Evolutionary conservation across 1,140 invertebrate species (phyloP).

Genomic region (Drusus annulatus): DNA sequence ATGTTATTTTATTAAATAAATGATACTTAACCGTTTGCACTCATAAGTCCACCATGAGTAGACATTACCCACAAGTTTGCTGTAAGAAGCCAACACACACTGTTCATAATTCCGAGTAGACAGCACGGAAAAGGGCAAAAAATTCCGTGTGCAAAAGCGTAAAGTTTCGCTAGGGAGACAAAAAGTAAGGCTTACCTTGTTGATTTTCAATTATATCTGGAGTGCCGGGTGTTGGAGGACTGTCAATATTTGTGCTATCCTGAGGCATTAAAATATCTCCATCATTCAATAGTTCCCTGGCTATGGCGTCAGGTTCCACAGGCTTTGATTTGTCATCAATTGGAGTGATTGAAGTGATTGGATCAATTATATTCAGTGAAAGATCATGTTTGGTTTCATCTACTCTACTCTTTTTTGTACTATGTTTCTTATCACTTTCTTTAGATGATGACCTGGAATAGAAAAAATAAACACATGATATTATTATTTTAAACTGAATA

Average conservation of each 20-base stretch:
- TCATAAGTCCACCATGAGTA: no score
- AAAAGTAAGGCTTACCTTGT: slow-evolving; percentile 12
- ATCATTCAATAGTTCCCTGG: slow-evolving; percentile 27
- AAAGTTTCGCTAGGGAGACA: no score
- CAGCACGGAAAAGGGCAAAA: no score
- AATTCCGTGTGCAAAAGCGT: no score
- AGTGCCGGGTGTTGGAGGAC: slow-evolving; percentile 38
- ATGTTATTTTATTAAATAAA: no score
- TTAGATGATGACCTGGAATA: slow-evolving; percentile 40
- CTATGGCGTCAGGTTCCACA: not conserved
- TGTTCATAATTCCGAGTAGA: no score
- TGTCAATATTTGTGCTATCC: slow-evolving; percentile 12
- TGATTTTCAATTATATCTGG: slow-evolving; percentile 30
- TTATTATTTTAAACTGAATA: no score
- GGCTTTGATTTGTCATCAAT: slow-evolving; percentile 13
- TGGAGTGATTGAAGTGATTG: not conserved
- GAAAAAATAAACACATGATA: not conserved
- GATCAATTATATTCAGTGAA: not conserved
- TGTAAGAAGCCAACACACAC: no score
- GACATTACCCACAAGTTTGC: no score
- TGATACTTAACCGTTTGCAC: no score
- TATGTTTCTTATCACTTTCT: slow-evolving; percentile 39
- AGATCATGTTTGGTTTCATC: slow-evolving; percentile 6
- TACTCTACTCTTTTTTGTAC: slow-evolving; percentile 18
- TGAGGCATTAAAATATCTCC: slow-evolving; percentile 31